phyloP scores from a whole-genome alignment of 2,113 vertebrate genomes.

The Gadus chalcogrammus region DNA sequence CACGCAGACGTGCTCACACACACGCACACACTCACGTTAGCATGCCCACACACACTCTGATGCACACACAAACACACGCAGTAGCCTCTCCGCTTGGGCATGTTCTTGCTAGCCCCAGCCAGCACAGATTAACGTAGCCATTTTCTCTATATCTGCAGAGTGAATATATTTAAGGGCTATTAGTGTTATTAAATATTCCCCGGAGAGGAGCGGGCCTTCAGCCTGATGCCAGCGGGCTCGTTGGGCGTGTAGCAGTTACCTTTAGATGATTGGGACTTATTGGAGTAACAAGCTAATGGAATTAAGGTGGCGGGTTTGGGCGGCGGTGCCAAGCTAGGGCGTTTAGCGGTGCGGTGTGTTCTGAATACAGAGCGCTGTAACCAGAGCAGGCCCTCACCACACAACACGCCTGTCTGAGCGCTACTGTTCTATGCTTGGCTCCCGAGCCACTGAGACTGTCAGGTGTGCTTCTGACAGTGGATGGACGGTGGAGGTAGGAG shows the following conservation, averaged over 20 bases:
- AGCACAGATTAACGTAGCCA: conserved; percentile 56
- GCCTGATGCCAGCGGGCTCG: conserved; percentile 25
- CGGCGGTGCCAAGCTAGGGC: conserved; percentile 63
- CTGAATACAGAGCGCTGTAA: conserved; percentile 69
- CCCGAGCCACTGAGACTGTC: conserved; percentile 56
- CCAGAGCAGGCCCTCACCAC: conserved; percentile 62
- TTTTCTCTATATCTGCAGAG: conserved; percentile 61
- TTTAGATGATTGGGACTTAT: conserved; percentile 72
- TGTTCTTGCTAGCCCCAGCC: conserved; percentile 27
- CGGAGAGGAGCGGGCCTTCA: conserved; percentile 43
- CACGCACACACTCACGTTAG: no score
- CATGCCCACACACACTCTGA: no score
- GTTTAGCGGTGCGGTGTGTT: conserved; percentile 66
- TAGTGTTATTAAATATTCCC: conserved; percentile 67
- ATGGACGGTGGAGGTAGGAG: background rate
- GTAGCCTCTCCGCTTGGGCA: conserved; percentile 5
- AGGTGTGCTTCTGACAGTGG: conserved; percentile 52
- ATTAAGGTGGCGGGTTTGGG: conserved; percentile 73
- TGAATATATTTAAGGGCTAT: conserved; percentile 64
- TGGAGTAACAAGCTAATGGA: conserved; percentile 75
- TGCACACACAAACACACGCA: conserved; percentile 8
- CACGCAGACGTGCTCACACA: background rate
- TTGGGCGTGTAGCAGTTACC: conserved; percentile 60
- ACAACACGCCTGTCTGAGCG: conserved; percentile 61
- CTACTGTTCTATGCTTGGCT: conserved; percentile 55